These are phyloP conservation scores for Apostichopus japonicus DNA, from an alignment of 35 echinoderm and acorn worm species.

Conservation along the genomic window DNA sequence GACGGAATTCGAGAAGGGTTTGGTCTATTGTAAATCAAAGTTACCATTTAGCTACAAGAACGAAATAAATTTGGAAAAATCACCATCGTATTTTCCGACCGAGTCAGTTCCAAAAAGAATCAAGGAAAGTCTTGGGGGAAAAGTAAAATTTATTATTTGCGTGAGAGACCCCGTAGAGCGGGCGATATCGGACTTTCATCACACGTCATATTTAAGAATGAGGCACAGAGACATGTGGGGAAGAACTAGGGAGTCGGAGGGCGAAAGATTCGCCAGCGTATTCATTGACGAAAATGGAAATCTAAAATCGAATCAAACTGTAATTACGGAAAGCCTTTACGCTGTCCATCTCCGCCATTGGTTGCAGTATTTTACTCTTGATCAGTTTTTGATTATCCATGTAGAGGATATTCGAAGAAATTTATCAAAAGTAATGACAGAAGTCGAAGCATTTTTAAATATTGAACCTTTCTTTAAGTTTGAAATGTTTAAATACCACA, in stretches of 20 bases:
- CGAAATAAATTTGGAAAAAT: conserved; percentile 37
- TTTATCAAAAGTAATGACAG: not conserved
- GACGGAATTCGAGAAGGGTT: conserved; percentile 4
- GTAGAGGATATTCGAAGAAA: not conserved
- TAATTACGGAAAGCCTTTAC: conserved; percentile 6
- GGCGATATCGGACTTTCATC: conserved; percentile 35
- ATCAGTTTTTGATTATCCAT: not conserved
- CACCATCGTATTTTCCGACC: not conserved
- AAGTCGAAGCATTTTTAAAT: conserved; percentile 4
- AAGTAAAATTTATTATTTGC: conserved; percentile 4
- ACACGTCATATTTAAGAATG: not conserved
- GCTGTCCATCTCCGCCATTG: conserved; percentile 7
- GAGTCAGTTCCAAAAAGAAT: not conserved
- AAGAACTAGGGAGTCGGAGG: conserved; percentile 16
- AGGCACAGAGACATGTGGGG: not conserved
- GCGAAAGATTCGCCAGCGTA: not conserved
- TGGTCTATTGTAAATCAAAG: conserved; percentile 42
- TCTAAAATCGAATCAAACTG: not conserved
- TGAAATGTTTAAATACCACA: not conserved
- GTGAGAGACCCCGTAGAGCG: not conserved
- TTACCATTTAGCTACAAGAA: not conserved
- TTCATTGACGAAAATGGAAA: conserved; percentile 1
- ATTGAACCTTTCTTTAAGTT: not conserved
- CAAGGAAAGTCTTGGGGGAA: not conserved
- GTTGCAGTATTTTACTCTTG: not conserved